Conservation (phyloP, 2,888 invertebrate species). For the Gasteruption jaculator region DNA sequence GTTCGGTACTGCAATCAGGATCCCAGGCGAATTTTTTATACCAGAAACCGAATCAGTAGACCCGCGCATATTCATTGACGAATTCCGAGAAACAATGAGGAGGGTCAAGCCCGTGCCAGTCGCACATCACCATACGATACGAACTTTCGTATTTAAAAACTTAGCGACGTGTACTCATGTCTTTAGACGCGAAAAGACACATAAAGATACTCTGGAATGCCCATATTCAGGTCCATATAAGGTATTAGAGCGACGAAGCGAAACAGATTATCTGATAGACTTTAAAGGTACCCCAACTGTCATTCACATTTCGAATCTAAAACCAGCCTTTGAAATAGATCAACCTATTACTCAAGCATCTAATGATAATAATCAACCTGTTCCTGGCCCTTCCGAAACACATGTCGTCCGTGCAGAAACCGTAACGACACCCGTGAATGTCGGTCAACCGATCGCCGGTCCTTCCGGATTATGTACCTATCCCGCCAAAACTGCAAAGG, state of each 20-base stretch:
- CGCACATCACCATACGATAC: slow-evolving; percentile 15
- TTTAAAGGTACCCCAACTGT: too few species aligned
- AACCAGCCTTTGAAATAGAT: too few species aligned
- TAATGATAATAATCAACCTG: too few species aligned
- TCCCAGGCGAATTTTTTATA: slow-evolving; percentile 21
- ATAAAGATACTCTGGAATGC: slow-evolving; percentile 18
- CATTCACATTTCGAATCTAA: too few species aligned
- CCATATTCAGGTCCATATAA: slow-evolving; percentile 28
- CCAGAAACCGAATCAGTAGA: slow-evolving; percentile 8
- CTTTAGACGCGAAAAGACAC: slow-evolving; percentile 16
- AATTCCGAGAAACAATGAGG: slow-evolving; percentile 16
- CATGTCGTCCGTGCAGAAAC: too few species aligned
- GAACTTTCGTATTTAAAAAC: slow-evolving; percentile 19
- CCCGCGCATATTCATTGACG: slow-evolving; percentile 15
- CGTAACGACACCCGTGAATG: too few species aligned
- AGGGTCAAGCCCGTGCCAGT: slow-evolving; percentile 17
- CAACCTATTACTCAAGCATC: too few species aligned
- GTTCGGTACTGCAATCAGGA: slow-evolving; percentile 13
- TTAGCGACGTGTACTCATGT: slow-evolving; percentile 21
- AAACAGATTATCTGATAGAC: too few species aligned
- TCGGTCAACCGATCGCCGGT: too few species aligned
- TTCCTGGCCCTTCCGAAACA: too few species aligned
- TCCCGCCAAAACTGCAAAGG: too few species aligned
- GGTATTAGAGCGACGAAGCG: slow-evolving; percentile 20
- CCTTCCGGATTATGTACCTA: too few species aligned